Evolutionary conservation across 2,888 invertebrate genomes (phyloP), one percentile per base, ranked within the genome.

Genomic region (Andrena praecox): DNA sequence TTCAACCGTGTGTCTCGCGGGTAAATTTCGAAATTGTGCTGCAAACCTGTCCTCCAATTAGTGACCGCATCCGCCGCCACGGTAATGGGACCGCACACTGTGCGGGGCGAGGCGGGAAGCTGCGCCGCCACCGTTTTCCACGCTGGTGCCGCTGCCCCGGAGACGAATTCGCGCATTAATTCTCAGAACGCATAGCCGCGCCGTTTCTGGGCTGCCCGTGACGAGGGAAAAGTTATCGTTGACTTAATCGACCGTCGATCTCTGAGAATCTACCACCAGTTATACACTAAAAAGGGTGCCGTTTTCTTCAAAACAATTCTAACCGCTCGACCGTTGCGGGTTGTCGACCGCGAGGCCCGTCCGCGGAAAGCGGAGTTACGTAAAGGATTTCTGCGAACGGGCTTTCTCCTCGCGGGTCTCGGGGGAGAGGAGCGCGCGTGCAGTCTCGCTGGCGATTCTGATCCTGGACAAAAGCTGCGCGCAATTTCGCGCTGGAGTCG

Each of bases 1-100:
- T 66, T 68, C 60, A 56, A 24, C 64, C 27, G 48, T 56, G 73
- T 29, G 66, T 80, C 83, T 80, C 84, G 54, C 75, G 79, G 56
- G 64, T 76, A 70, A 80, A 86, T 86, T 85, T 85, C 74, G 76
- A 82, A 86, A 82, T 82, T 71, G 76, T 73, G 42, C 62, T 59
- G 82, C 75, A 84, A 84, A 77, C 80, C 84, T 66, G 84, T 74
- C 77, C 74, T 70, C 84, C 84, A 84, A 85, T 86, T 86, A 86
- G 84, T 62, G 67, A 75, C 72, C 72, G 62, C 84, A 71, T 85
- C 76, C 81, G 79, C 56, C 71, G 69, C 62, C 35, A 48, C 31
- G 42, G 50, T 70, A 70, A 76, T 54, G 70, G 29, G 24, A 42
- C 24, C 52, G n/a, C 24, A 31, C 20, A 12, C 24, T 7, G n/a